Percentiles rank a stretch among this genome's conserved stretches.
phyloP scores from a whole-genome alignment of 2,797 vertebrate genomes.

The Bovichtus diacanthus region DNA sequence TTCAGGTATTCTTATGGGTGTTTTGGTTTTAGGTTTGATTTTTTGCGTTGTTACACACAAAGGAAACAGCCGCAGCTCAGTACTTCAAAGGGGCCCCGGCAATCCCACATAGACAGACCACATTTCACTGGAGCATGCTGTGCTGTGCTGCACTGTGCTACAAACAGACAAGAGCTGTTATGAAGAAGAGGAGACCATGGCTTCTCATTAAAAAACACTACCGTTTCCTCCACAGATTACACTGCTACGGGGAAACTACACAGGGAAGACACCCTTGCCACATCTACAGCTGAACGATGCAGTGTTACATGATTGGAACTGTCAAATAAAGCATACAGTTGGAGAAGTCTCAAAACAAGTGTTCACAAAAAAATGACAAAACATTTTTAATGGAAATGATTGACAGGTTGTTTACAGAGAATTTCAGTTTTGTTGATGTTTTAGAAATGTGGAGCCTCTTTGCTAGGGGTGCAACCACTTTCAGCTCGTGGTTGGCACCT shows the following conservation, averaged over 20 bases:
- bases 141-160: slow-evolving; percentile 55
- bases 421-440: slow-evolving; percentile 51
- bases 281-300: slow-evolving; percentile 61
- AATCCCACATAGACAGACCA: slow-evolving; percentile 79
- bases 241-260: slow-evolving; percentile 65
- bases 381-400: slow-evolving; percentile 76
- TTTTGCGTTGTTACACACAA: slow-evolving; percentile 83
- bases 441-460: slow-evolving; percentile 39
- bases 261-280: slow-evolving; percentile 65
- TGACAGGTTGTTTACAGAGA: slow-evolving; percentile 77
- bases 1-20: slow-evolving; percentile 89
- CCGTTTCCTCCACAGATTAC: slow-evolving; percentile 75
- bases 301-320: slow-evolving; percentile 76
- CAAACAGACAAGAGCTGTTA: slow-evolving; percentile 70
- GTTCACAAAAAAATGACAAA: slow-evolving; percentile 63
- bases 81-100: slow-evolving; percentile 82
- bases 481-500: slow-evolving; percentile 13
- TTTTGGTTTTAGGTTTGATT: slow-evolving; percentile 86
- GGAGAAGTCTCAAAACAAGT: slow-evolving; percentile 66
- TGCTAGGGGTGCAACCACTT: slow-evolving; percentile 29
- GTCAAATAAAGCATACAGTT: slow-evolving; percentile 83
- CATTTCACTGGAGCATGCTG: slow-evolving; percentile 73
- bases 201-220: slow-evolving; percentile 81
- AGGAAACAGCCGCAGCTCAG: slow-evolving; percentile 78
- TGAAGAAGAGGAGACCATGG: slow-evolving; percentile 64